phyloP scores from a whole-genome alignment of 2,888 invertebrate species.

The Cinara cedri region DNA sequence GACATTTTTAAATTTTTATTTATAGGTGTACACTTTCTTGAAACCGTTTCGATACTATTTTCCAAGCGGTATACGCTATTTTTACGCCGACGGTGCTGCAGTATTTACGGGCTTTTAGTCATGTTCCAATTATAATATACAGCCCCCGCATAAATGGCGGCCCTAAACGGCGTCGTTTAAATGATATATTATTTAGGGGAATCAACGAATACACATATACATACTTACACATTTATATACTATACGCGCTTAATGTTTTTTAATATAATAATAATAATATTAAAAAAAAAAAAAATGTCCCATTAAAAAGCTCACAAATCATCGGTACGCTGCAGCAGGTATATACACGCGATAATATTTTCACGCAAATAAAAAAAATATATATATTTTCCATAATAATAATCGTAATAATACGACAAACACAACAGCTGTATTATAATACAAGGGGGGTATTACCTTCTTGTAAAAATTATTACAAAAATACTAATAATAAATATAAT shows the following conservation, averaged over 20 bases:
- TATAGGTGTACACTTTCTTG: no score
- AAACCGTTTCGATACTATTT: background rate
- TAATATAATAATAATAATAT: background rate
- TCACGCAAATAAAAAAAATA: background rate
- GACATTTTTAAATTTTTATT: no score
- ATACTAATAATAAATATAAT: background rate
- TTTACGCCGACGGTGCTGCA: background rate
- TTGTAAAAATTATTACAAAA: no score
- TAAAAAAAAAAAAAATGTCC: background rate
- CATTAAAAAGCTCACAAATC: background rate
- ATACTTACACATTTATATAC: no score
- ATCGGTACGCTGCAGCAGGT: background rate
- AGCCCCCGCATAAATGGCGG: background rate
- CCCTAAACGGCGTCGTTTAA: slow-evolving; percentile 15
- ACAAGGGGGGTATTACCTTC: no score
- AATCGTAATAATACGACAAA: no score
- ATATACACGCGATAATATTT: background rate
- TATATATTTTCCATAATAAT: background rate
- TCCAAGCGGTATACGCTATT: slow-evolving; percentile 2
- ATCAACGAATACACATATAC: background rate
- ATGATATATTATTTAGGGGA: slow-evolving; percentile 5
- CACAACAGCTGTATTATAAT: no score
- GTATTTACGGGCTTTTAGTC: slow-evolving; percentile 48
- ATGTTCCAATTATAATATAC: slow-evolving; percentile 48
- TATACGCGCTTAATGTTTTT: slow-evolving; percentile 14